Evolutionary conservation across 2,113 vertebrate species (phyloP).

Genomic region (Siniperca chuatsi): DNA sequence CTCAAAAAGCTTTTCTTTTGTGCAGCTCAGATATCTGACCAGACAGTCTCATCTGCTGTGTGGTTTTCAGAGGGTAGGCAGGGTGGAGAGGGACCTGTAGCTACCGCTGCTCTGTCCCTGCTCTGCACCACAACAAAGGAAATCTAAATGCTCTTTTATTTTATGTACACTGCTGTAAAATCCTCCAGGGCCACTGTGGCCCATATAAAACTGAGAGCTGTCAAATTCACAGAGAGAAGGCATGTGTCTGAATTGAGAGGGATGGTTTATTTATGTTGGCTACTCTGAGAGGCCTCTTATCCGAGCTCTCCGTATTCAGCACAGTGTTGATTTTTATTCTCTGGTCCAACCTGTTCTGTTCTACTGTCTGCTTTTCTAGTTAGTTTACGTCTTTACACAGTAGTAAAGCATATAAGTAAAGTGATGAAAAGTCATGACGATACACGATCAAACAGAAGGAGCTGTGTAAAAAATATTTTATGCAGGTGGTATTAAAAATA

Average conservation of each 20-base stretch:
- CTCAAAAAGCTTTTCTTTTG: constrained; percentile 11
- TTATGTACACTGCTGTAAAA: constrained; percentile 75
- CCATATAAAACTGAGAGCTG: constrained; percentile 75
- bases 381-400: neutral
- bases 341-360: constrained; percentile 3
- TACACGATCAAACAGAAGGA: neutral
- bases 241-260: constrained; percentile 58
- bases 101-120: constrained; percentile 48
- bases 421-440: constrained; percentile 1
- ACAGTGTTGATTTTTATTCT: constrained; percentile 6
- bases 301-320: constrained; percentile 38
- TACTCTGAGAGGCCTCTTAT: constrained; percentile 57
- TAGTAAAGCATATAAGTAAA: neutral
- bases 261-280: constrained; percentile 71
- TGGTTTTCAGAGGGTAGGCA: constrained; percentile 47
- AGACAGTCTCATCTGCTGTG: constrained; percentile 11
- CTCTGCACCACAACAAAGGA: constrained; percentile 75
- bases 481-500: constrained; percentile 22
- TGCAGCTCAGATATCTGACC: constrained; percentile 49
- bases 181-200: constrained; percentile 73
- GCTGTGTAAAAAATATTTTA: neutral
- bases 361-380: neutral
- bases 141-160: constrained; percentile 81
- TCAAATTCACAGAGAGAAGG: constrained; percentile 59
- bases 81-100: constrained; percentile 62